Conservation (phyloP, 92 coral and sea anemone species). For the Ricordea florida region DNA sequence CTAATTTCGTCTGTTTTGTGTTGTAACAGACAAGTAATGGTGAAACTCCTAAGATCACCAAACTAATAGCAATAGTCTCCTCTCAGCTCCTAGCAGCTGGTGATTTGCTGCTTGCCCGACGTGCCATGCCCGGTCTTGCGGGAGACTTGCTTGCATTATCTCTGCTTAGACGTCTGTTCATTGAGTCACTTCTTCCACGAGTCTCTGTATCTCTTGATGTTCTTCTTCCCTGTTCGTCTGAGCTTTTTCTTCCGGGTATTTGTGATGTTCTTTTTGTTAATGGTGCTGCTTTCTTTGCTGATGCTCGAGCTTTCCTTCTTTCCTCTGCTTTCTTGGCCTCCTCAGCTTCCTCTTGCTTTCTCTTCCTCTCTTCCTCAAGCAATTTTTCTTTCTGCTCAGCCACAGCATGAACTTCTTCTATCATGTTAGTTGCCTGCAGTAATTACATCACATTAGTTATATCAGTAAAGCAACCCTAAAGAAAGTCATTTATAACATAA, state of each 20-base stretch:
- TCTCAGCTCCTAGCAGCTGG: conserved; percentile 50
- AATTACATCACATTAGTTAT: not conserved
- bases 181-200: conserved; percentile 78
- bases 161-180: conserved; percentile 71
- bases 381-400: conserved; percentile 89
- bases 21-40: too few relatives aligned
- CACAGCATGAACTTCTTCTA: conserved; percentile 96
- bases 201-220: conserved; percentile 39
- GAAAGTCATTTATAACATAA: not conserved
- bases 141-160: conserved; percentile 73
- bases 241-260: conserved; percentile 31
- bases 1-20: too few relatives aligned
- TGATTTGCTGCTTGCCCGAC: conserved; percentile 65
- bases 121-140: conserved; percentile 78
- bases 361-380: conserved; percentile 83
- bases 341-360: conserved; percentile 83
- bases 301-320: conserved; percentile 79
- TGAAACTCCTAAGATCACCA: too few relatives aligned
- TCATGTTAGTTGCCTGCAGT: conserved; percentile 93
- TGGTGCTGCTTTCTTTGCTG: conserved; percentile 60
- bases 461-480: not conserved
- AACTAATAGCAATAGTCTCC: too few relatives aligned
- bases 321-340: conserved; percentile 84
- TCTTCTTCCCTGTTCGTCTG: conserved; percentile 26
- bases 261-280: conserved; percentile 67